These are phyloP conservation scores for Bombus vancouverensis DNA, from an alignment of 1,140 invertebrate species.

Conservation along the genomic window DNA sequence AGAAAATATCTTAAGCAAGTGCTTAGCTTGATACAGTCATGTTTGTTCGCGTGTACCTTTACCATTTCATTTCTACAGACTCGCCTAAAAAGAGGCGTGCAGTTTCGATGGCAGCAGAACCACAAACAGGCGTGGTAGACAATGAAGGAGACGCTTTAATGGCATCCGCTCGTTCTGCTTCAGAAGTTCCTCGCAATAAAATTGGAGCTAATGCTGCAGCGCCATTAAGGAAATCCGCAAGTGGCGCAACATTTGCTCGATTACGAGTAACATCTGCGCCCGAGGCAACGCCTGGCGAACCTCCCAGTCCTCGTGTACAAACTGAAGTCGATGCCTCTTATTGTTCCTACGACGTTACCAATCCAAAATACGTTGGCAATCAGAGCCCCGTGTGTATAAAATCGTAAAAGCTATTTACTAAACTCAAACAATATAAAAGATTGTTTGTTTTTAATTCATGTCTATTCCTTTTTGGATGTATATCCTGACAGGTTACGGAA, in stretches of 20 bases:
- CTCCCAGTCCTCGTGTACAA: slow-evolving; percentile 83
- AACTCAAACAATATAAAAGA: too few species aligned
- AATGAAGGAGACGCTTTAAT: slow-evolving; percentile 83
- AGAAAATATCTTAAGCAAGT: background rate
- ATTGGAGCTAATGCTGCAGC: slow-evolving; percentile 72
- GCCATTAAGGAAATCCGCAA: slow-evolving; percentile 78
- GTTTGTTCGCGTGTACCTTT: background rate
- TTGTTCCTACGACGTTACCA: slow-evolving; percentile 81
- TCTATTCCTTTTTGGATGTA: background rate
- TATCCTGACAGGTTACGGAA: slow-evolving; percentile 74
- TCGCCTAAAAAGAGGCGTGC: slow-evolving; percentile 84
- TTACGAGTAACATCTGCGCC: slow-evolving; percentile 77
- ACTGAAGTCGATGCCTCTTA: slow-evolving; percentile 85
- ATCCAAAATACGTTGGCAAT: slow-evolving; percentile 79
- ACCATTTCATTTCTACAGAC: slow-evolving; percentile 52
- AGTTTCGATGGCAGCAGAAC: slow-evolving; percentile 83
- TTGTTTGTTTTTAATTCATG: too few species aligned
- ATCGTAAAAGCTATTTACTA: background rate
- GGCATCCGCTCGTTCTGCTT: slow-evolving; percentile 81
- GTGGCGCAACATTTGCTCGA: slow-evolving; percentile 79
- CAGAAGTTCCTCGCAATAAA: slow-evolving; percentile 77
- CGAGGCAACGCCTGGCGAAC: slow-evolving; percentile 77
- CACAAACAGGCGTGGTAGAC: slow-evolving; percentile 77
- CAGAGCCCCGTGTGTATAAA: slow-evolving; percentile 77
- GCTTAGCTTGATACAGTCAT: background rate